These are phyloP conservation scores for Berghia stephanieae DNA, from an alignment of 1,140 invertebrate species.

Conservation along the genomic window DNA sequence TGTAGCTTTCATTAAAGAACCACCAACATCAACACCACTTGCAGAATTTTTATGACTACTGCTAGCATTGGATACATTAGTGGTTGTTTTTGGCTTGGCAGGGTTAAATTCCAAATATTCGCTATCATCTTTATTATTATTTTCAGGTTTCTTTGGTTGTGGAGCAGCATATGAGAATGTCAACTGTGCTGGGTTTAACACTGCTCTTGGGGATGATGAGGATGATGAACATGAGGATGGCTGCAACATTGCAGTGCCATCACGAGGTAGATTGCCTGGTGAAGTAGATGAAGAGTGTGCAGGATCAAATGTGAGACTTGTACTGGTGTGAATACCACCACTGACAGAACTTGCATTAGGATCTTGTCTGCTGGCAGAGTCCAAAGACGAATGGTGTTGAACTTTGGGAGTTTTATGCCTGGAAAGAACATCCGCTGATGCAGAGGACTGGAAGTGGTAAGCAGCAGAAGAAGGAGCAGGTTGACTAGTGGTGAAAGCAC, in stretches of 20 bases:
- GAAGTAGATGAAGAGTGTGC: too few species aligned
- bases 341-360: too few species aligned
- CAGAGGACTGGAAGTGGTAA: neutral
- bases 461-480: neutral
- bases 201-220: neutral
- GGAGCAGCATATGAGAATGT: too few species aligned
- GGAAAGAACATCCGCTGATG: neutral
- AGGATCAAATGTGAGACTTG: too few species aligned
- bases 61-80: too few species aligned
- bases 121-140: too few species aligned
- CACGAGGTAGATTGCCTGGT: too few species aligned
- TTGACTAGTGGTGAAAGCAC: neutral
- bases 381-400: neutral
- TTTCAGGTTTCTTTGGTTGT: neutral
- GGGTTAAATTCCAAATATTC: slow-evolving; percentile 30
- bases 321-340: too few species aligned
- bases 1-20: too few species aligned
- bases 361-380: neutral
- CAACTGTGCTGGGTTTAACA: neutral
- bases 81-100: neutral
- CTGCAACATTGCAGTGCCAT: too few species aligned
- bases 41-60: too few species aligned
- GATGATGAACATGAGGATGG: neutral
- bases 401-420: neutral
- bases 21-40: too few species aligned